A percentile compares a stretch with the other conserved stretches of the same genome.
Evolutionary conservation across 2,113 vertebrate species (phyloP).

Genomic region (Epinephelus fuscoguttatus): DNA sequence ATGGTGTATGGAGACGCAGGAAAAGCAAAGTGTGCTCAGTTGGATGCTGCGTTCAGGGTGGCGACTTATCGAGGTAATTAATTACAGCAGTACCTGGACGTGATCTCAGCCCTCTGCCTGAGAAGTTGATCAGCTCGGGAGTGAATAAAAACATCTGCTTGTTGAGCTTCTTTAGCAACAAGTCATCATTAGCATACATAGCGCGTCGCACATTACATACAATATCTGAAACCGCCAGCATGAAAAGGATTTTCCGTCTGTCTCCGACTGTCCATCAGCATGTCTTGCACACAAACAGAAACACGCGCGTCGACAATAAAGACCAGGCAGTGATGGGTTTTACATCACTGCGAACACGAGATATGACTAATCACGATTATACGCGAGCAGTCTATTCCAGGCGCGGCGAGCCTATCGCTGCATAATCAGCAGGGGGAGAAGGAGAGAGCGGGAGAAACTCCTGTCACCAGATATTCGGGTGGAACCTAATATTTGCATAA

Average conservation of each 20-base stretch:
- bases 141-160: not conserved
- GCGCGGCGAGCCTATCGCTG: slow-evolving; percentile 69
- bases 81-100: slow-evolving; percentile 8
- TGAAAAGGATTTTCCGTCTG: slow-evolving; percentile 55
- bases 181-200: slow-evolving; percentile 44
- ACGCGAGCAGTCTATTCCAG: slow-evolving; percentile 65
- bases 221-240: slow-evolving; percentile 35
- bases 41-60: not conserved
- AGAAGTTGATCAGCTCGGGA: slow-evolving; percentile 16
- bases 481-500: slow-evolving; percentile 82
- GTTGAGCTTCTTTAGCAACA: slow-evolving; percentile 21
- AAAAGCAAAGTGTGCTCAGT: not conserved
- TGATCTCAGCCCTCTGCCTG: slow-evolving; percentile 4
- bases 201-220: slow-evolving; percentile 1
- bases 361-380: slow-evolving; percentile 79
- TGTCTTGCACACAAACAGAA: slow-evolving; percentile 56
- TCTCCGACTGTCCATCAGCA: slow-evolving; percentile 54
- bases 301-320: slow-evolving; percentile 51
- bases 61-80: slow-evolving; percentile 11
- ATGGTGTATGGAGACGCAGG: not conserved
- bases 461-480: slow-evolving; percentile 72
- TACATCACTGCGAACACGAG: slow-evolving; percentile 69
- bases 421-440: slow-evolving; percentile 60
- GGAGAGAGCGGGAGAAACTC: slow-evolving; percentile 64
- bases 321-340: slow-evolving; percentile 54